Percentiles rank a stretch among this genome's conserved stretches.
Evolutionary conservation across 2,113 vertebrate genomes (phyloP).

Genomic region (Camelus dromedarius): DNA sequence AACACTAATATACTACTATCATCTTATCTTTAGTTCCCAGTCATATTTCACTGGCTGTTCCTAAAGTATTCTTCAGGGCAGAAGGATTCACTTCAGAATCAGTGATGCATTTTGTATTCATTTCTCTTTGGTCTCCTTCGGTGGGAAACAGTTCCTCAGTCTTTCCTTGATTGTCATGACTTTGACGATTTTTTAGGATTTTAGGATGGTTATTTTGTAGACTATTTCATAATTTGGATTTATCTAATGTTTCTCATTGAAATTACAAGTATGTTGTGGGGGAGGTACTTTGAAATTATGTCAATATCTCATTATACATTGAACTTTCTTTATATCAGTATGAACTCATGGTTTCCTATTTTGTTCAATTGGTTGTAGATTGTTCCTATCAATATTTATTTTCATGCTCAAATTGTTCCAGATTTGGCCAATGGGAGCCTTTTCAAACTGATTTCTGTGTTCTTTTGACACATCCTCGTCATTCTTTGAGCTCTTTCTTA

Average conservation of each 20-base stretch:
- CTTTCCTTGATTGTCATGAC: neutral
- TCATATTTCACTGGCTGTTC: neutral
- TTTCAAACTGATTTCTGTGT: too few relatives aligned
- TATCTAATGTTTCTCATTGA: neutral
- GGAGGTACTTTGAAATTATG: neutral
- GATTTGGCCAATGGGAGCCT: too few relatives aligned
- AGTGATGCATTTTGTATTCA: neutral
- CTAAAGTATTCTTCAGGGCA: neutral
- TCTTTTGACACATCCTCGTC: too few relatives aligned
- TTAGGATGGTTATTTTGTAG: conserved; percentile 25
- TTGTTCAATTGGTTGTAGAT: neutral
- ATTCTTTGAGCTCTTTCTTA: neutral
- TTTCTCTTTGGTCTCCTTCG: conserved; percentile 15
- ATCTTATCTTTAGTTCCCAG: neutral
- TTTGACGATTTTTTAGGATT: conserved; percentile 5
- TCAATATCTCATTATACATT: neutral
- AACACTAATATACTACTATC: neutral
- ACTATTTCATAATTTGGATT: conserved; percentile 9
- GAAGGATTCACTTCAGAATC: neutral
- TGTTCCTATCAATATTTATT: neutral
- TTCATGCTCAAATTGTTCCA: too few relatives aligned
- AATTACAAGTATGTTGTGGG: conserved; percentile 26
- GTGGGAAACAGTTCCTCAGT: neutral
- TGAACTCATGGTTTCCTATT: neutral
- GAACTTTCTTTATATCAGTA: conserved; percentile 6